Evolutionary conservation across 2,113 vertebrate genomes (phyloP).

Genomic region (Muscicapa adusta): DNA sequence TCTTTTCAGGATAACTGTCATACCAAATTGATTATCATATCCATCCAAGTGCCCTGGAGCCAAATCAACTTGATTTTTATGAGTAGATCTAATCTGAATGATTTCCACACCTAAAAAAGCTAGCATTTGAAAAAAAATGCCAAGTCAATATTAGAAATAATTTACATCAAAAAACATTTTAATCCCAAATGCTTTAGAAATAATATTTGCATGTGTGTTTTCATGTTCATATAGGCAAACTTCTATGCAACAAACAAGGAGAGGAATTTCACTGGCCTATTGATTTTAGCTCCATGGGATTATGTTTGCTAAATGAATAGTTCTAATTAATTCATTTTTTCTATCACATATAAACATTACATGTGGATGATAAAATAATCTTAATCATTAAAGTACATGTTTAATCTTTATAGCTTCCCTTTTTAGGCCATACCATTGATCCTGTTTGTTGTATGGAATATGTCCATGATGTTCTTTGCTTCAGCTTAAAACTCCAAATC

Average conservation of each 20-base stretch:
- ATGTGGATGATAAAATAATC: background rate
- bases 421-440: background rate
- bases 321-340: background rate
- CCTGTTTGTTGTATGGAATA: background rate
- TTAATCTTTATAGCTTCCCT: background rate
- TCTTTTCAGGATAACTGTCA: background rate
- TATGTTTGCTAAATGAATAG: background rate
- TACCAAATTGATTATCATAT: background rate
- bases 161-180: background rate
- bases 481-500: background rate
- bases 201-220: background rate
- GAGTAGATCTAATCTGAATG: background rate
- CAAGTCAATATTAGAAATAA: background rate
- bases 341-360: background rate
- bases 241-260: rapidly evolving
- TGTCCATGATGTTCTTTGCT: rapidly evolving
- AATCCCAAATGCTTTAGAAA: background rate
- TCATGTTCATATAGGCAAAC: background rate
- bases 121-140: background rate
- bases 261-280: background rate
- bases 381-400: background rate
- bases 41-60: background rate
- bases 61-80: background rate
- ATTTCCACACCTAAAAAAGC: background rate
- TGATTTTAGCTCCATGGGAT: background rate